These are phyloP conservation scores for Drosophila silvestris DNA, from an alignment of 2,888 invertebrate species.

Conservation along the genomic window DNA sequence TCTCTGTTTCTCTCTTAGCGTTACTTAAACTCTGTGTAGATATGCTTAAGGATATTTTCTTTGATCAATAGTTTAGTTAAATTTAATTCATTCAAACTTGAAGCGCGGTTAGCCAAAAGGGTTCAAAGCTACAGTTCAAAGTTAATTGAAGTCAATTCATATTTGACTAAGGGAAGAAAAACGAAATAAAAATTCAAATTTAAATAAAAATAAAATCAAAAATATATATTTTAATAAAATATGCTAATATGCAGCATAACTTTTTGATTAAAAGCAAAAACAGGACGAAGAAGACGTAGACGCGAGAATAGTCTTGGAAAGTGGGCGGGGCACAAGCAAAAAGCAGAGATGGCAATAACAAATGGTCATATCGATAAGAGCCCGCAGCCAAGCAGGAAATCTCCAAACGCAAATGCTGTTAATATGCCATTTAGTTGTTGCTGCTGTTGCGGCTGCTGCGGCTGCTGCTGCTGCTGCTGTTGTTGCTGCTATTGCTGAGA, in stretches of 20 bases:
- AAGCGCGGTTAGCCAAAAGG: conserved; percentile 4
- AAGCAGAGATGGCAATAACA: conserved; percentile 17
- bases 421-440: conserved; percentile 52
- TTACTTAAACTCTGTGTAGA: too few species aligned
- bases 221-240: not conserved
- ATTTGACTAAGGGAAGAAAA: not conserved
- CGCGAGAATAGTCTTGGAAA: not conserved
- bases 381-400: conserved; percentile 18
- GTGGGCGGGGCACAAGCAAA: not conserved
- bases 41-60: not conserved
- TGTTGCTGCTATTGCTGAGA: conserved; percentile 26
- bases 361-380: conserved; percentile 50
- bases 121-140: conserved; percentile 8
- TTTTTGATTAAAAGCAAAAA: not conserved
- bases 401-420: conserved; percentile 42
- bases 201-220: not conserved
- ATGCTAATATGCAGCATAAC: conserved; percentile 15
- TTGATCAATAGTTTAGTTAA: not conserved
- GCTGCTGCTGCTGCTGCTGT: not conserved
- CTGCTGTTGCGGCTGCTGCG: not conserved
- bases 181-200: not conserved
- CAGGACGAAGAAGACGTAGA: not conserved
- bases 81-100: not conserved
- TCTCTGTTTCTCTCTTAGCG: too few species aligned
- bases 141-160: not conserved